Conservation (phyloP, 2,888 invertebrate species). For the Hofmannophila pseudospretella region DNA sequence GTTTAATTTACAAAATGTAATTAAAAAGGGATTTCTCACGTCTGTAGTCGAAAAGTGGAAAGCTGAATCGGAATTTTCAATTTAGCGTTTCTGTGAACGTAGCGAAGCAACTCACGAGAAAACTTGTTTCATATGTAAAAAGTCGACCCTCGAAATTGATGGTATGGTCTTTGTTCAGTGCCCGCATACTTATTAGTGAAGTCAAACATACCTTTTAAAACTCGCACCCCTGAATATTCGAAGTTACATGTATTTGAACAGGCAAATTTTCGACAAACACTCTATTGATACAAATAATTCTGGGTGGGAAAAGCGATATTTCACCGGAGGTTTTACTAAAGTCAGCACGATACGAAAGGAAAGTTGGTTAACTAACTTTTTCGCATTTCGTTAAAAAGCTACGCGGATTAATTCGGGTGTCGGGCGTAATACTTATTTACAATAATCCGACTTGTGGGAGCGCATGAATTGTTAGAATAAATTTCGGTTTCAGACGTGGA, state of each 20-base stretch:
- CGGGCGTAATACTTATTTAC: conserved; percentile 72
- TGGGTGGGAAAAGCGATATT: conserved; percentile 56
- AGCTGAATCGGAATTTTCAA: conserved; percentile 22
- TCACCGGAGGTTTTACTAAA: conserved; percentile 51
- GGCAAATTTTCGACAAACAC: conserved; percentile 56
- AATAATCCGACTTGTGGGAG: conserved; percentile 71
- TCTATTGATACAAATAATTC: conserved; percentile 74
- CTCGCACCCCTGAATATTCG: conserved; percentile 44
- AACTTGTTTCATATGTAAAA: conserved; percentile 42
- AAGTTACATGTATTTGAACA: conserved; percentile 53
- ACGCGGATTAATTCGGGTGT: conserved; percentile 66
- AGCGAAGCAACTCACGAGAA: conserved; percentile 24
- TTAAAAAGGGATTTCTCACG: conserved; percentile 29
- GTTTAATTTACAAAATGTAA: conserved; percentile 28
- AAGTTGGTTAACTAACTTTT: conserved; percentile 69
- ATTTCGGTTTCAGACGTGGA: conserved; percentile 56
- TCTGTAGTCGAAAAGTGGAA: conserved; percentile 17
- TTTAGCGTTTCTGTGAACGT: conserved; percentile 16
- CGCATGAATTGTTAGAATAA: conserved; percentile 66
- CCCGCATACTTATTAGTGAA: conserved; percentile 68
- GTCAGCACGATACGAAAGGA: conserved; percentile 32
- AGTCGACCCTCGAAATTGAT: conserved; percentile 33
- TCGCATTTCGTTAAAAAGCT: conserved; percentile 63
- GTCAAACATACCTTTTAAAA: conserved; percentile 73
- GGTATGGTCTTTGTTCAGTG: conserved; percentile 34